Percentiles rank a stretch among this genome's conserved stretches.
phyloP scores from a whole-genome alignment of 1,140 invertebrate species.

The Aphis gossypii region DNA sequence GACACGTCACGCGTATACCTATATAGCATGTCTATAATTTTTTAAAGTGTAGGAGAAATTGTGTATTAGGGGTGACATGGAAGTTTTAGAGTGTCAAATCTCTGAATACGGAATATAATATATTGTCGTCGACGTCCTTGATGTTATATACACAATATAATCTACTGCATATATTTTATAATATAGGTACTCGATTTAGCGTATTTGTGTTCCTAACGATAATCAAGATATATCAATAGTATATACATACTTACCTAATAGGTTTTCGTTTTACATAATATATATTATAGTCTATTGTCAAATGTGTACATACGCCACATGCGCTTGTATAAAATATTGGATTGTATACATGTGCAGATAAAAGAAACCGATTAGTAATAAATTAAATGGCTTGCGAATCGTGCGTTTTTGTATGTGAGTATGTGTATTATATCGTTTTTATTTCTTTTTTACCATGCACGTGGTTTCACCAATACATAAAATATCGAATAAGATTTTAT shows the following conservation, averaged over 20 bases:
- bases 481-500: neutral
- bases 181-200: neutral
- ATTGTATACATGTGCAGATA: neutral
- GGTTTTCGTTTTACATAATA: neutral
- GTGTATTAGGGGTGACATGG: too few relatives aligned
- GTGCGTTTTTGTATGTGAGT: neutral
- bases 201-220: neutral
- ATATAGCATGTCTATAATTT: too few relatives aligned
- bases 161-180: too few relatives aligned
- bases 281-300: neutral
- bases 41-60: too few relatives aligned
- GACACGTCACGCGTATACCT: too few relatives aligned
- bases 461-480: neutral
- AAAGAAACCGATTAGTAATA: conserved; percentile 19
- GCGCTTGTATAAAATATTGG: neutral
- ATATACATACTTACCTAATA: neutral
- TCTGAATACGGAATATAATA: too few relatives aligned
- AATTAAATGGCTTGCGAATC: neutral
- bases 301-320: neutral
- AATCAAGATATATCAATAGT: neutral
- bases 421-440: neutral
- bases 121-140: neutral
- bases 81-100: too few relatives aligned
- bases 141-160: neutral
- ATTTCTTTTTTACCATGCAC: neutral